Evolutionary conservation across 2,888 invertebrate genomes (phyloP), one percentile per base, ranked within the genome.

Genomic region (Apodemia mormo): DNA sequence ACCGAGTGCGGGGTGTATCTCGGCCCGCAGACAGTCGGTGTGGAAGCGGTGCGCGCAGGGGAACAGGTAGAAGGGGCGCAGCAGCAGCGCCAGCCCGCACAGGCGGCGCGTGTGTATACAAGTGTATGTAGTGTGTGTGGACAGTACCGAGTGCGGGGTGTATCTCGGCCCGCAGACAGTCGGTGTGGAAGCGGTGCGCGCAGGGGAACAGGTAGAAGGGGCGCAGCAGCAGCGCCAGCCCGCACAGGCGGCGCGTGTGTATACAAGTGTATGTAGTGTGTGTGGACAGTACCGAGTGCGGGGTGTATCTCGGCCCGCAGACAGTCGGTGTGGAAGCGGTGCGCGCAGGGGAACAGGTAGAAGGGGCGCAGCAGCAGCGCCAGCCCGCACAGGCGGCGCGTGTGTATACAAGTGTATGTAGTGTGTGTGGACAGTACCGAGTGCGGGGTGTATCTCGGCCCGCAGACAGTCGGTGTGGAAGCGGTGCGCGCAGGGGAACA

Each of bases 131-230:
- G n/a, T n/a, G n/a, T n/a, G n/a, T n/a, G n/a, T n/a, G n/a, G 2
- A 3, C 12, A 45, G 76, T 83, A 94, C 96, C 94, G 68, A 97
- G 89, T 82, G 95, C 94, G 0, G 96, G 96, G 75, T 95, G 93
- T 10, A 97, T 94, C 85, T 97, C 96, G 12, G 95, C 94, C 64
- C 96, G 94, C 68, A 99, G 94, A 83, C 99, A 99, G 89, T 99
- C 98, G 66, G 96, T 95, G 89, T 99, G 99, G 88, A 99, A 99
- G 85, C 96, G 96, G 88, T 99, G 99, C 3, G 96, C 96, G 89
- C 99, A 99, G 0, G 99, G 98, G 89, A 99, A 99, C 77, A 98
- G 94, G 85, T 99, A 99, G 93, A 99, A 99, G 1, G 98, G 97
- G 54, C 97, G 94, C 69, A 97, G 94, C 79, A 99, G 92, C 69